phyloP scores from a whole-genome alignment of 2,888 invertebrate genomes.

The Acronicta aceris region DNA sequence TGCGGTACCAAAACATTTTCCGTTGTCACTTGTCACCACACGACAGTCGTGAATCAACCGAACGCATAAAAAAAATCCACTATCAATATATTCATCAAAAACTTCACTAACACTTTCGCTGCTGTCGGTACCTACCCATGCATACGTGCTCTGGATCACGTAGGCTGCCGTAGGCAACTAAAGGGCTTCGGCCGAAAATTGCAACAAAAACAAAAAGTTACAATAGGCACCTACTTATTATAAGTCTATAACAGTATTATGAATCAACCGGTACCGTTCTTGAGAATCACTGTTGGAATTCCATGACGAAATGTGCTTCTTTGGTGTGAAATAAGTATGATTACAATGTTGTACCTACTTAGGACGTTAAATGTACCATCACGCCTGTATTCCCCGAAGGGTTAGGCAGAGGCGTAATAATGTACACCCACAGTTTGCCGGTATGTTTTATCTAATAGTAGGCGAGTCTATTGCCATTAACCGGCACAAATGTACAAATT shows the following conservation, averaged over 20 bases:
- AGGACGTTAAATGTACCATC: no score
- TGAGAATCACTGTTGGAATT: neutral
- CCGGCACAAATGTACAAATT: no score
- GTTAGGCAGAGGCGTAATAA: no score
- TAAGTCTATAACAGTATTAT: conserved; percentile 31
- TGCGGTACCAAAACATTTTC: no score
- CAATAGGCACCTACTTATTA: no score
- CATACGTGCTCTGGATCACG: conserved; percentile 70
- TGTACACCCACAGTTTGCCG: no score
- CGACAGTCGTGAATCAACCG: neutral
- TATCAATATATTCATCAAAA: conserved; percentile 2
- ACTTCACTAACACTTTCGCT: conserved; percentile 38
- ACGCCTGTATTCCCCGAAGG: no score
- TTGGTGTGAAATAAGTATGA: no score
- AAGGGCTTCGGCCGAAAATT: conserved; percentile 19
- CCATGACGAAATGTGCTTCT: neutral
- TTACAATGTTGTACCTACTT: no score
- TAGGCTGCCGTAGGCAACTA: conserved; percentile 65
- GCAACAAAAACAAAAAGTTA: conserved; percentile 35
- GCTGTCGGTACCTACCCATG: conserved; percentile 54
- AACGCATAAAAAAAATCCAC: conserved; percentile 18
- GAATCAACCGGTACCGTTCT: neutral
- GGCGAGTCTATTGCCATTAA: no score
- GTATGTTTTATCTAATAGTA: no score
- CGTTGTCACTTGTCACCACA: no score